Base-by-base conservation (phyloP, 2,888 invertebrate genomes). In the Patella caerulea region DNA sequence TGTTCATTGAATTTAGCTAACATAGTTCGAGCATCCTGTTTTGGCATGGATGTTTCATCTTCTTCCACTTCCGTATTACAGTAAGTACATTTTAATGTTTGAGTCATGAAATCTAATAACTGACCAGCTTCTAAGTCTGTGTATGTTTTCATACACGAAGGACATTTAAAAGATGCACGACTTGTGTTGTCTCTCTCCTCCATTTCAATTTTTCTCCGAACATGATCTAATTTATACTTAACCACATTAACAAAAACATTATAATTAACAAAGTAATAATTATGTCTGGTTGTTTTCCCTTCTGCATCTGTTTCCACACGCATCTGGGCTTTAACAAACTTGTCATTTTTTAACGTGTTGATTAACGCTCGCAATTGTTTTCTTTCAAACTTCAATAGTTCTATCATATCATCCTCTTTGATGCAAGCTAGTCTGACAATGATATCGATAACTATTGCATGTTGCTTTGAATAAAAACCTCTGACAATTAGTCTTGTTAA, bases 231-330 rank as follows among this genome's bases (percentile, higher is more conserved):
- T 93, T 98, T 98, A 92, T 98, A 99, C 92, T 98, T 98, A 0
- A 98, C 96, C 17, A 98, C 97, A 93, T 98, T 98, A 5, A 98
- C 98, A 92, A 98, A 98, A 65, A 94, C 94, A 75, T 80, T 83
- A 92, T 98, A 98, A 92, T 98, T 98, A 86, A 98, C 98, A 90
- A 97, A 98, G 92, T 98, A 98, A 92, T 98, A 98, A 92, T 98
- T 98, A 29, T 98, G 97, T 93, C 97, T 96, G 88, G 97, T 97
- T 55, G 97, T 96, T 93, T 97, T 97, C 5, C 97, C 97, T 92
- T 98, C 98, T 0, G 95, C 94, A 56, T 96, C 97, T 76, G 98
- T 98, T 93, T 98, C 98, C 96, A 98, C 97, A 93, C 96, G 95
- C 86, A 98, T 93, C 86, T 97, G 94, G 17, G 84, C 82, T 82